phyloP scores from a whole-genome alignment of 2,113 vertebrate species.

The Patagioenas fasciata region DNA sequence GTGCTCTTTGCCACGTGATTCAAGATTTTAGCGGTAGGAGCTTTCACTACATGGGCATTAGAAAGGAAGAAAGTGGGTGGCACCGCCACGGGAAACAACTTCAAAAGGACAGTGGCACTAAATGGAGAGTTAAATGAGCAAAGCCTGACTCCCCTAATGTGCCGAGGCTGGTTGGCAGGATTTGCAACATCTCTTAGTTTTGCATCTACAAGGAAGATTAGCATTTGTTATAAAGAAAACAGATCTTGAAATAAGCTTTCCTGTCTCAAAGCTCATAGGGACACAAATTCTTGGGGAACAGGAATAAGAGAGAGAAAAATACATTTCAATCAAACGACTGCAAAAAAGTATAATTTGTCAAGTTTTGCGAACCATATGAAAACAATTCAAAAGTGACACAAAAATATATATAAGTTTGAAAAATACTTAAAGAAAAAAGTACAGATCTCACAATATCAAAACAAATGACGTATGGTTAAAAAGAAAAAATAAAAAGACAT shows the following conservation, averaged over 20 bases:
- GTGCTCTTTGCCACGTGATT: not conserved
- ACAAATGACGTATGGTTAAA: slow-evolving; percentile 48
- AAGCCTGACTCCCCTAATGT: not conserved
- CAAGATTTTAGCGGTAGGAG: not conserved
- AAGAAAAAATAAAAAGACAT: slow-evolving; percentile 5
- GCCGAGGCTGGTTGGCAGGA: not conserved
- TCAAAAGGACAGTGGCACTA: not conserved
- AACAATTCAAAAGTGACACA: slow-evolving; percentile 66
- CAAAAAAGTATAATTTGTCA: slow-evolving; percentile 61
- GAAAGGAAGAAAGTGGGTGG: not conserved
- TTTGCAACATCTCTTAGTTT: slow-evolving; percentile 9
- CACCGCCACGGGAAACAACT: not conserved
- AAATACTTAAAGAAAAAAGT: slow-evolving; percentile 55
- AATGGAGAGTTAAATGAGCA: not conserved
- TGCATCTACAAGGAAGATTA: slow-evolving; percentile 7
- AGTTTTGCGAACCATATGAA: slow-evolving; percentile 58
- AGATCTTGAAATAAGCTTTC: slow-evolving; percentile 3
- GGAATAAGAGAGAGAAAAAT: slow-evolving; percentile 23
- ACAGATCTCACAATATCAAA: slow-evolving; percentile 63
- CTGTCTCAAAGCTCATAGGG: not conserved
- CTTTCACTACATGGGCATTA: not conserved
- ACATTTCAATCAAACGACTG: slow-evolving; percentile 31
- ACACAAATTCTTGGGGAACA: not conserved
- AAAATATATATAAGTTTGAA: slow-evolving; percentile 64
- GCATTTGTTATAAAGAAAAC: slow-evolving; percentile 5